Evolutionary conservation across 2,888 invertebrate genomes (phyloP).

Genomic region (Latrodectus elegans): DNA sequence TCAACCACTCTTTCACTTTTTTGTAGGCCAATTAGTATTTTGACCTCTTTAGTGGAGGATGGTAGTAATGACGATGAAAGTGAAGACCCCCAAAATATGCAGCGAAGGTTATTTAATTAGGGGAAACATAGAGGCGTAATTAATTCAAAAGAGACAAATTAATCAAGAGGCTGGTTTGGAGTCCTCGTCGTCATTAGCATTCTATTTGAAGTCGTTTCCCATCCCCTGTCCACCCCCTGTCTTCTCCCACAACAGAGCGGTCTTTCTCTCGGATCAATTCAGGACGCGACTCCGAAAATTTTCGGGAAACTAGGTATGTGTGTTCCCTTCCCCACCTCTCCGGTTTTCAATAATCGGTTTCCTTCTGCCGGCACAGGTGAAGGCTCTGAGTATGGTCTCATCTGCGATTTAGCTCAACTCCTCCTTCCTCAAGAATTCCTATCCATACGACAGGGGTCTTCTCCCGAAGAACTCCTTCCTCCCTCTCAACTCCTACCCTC

Average conservation of each 20-base stretch:
- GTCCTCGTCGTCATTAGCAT: slow-evolving; percentile 50
- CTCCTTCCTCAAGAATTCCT: not conserved
- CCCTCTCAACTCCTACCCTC: not conserved
- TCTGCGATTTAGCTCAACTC: not conserved
- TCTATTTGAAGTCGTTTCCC: slow-evolving; percentile 55
- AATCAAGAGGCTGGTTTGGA: slow-evolving; percentile 36
- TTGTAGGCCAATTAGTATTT: slow-evolving; percentile 52
- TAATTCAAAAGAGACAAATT: slow-evolving; percentile 63
- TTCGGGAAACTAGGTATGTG: slow-evolving; percentile 9
- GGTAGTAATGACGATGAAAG: slow-evolving; percentile 32
- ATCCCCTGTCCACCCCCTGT: not conserved
- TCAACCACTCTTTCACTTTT: slow-evolving; percentile 12
- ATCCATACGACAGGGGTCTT: not conserved
- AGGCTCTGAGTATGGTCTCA: not conserved
- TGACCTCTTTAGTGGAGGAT: slow-evolving; percentile 39
- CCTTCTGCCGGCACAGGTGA: slow-evolving; percentile 38
- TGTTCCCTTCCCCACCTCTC: slow-evolving; percentile 8
- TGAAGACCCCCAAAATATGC: slow-evolving; percentile 43
- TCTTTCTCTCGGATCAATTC: slow-evolving; percentile 39
- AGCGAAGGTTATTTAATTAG: slow-evolving; percentile 62
- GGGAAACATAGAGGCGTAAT: slow-evolving; percentile 50
- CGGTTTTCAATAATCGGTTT: slow-evolving; percentile 58
- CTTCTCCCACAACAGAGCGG: not conserved
- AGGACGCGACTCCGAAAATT: slow-evolving; percentile 8
- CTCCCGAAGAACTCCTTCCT: not conserved